Conservation (phyloP, 2,797 vertebrate genomes). For the Argentina silus region DNA sequence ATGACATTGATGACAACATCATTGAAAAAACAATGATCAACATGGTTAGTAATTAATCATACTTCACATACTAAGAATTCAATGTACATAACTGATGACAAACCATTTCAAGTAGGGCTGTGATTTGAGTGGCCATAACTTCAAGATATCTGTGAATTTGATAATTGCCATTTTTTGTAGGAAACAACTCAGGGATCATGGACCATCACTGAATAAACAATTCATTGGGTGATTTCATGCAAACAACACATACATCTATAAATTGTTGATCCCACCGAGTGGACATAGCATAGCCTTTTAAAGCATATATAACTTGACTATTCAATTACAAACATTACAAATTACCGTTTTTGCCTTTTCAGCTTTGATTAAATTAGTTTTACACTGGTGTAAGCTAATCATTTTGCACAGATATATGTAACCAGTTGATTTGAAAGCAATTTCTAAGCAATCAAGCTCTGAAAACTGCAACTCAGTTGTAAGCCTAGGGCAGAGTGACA, state of each 20-base stretch:
- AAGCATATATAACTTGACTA: conserved; percentile 24
- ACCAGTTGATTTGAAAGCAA: conserved; percentile 19
- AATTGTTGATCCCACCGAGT: conserved; percentile 27
- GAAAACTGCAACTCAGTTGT: conserved; percentile 35
- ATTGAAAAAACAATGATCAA: conserved; percentile 30
- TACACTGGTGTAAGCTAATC: conserved; percentile 30
- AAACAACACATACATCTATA: conserved; percentile 47
- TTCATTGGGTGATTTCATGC: conserved; percentile 58
- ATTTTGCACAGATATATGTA: conserved; percentile 41
- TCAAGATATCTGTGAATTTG: conserved; percentile 26
- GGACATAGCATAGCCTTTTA: conserved; percentile 35
- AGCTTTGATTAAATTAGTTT: conserved; percentile 32
- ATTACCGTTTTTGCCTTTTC: conserved; percentile 23
- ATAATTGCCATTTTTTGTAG: conserved; percentile 55
- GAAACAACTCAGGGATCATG: conserved; percentile 55
- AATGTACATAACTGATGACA: conserved; percentile 24
- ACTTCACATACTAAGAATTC: conserved; percentile 37
- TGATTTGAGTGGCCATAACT: conserved; percentile 10
- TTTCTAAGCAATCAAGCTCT: conserved; percentile 27
- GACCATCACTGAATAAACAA: conserved; percentile 45
- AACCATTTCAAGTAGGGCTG: conserved; percentile 24
- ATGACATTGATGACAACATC: conserved; percentile 26
- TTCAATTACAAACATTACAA: conserved; percentile 35
- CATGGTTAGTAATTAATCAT: background rate
- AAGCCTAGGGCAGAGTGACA: conserved; percentile 46